These are phyloP conservation scores for Blomia tropicalis DNA, from an alignment of 2,888 invertebrate genomes.

Conservation along the genomic window DNA sequence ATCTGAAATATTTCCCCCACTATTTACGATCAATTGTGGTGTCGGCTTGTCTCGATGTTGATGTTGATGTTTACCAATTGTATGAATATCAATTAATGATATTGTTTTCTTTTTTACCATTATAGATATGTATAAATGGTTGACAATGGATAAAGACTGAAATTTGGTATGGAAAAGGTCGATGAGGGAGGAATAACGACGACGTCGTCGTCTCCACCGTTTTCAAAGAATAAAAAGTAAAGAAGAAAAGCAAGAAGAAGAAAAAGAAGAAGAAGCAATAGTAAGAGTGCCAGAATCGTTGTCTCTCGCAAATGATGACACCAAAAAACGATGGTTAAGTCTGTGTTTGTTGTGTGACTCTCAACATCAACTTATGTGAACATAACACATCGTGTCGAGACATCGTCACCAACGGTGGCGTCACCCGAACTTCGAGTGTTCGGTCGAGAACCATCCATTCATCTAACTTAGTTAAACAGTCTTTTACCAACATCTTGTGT, in stretches of 20 bases:
- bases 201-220: no score
- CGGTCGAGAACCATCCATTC: background rate
- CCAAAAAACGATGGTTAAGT: background rate
- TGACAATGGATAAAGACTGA: background rate
- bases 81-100: background rate
- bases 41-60: no score
- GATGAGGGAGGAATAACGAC: no score
- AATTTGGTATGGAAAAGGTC: no score
- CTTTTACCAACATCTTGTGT: background rate
- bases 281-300: background rate
- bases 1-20: no score
- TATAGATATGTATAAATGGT: no score
- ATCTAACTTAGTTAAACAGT: background rate
- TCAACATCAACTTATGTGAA: no score
- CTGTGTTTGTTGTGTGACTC: background rate
- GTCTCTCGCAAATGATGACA: conserved; percentile 4
- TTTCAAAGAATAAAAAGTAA: background rate
- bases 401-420: conserved; percentile 12
- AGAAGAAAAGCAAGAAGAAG: background rate
- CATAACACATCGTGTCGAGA: no score
- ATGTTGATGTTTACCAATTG: no score
- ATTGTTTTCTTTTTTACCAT: background rate
- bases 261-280: background rate
- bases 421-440: background rate
- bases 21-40: no score